Percentiles rank a stretch among this genome's conserved stretches.
Conservation (phyloP, 2,113 vertebrate species). For the Podarcis muralis region DNA sequence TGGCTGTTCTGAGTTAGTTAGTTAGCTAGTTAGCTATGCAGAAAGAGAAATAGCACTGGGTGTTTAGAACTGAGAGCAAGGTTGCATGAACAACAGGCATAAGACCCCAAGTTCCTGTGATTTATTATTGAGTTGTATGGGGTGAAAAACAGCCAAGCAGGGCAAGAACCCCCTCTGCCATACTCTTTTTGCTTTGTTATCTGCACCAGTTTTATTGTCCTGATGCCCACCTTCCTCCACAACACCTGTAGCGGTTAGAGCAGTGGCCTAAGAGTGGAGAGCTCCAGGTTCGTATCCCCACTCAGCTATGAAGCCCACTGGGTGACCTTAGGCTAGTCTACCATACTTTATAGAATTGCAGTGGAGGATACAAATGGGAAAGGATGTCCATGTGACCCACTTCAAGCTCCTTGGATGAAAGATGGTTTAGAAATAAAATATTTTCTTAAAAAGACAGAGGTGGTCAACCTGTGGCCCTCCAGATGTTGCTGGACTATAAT, state of each 20-base stretch:
- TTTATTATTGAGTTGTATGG: neutral
- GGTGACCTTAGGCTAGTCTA: neutral
- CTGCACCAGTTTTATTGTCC: neutral
- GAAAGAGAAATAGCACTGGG: neutral
- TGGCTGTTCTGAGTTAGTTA: slow-evolving; percentile 62
- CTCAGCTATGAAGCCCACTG: neutral
- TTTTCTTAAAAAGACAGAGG: too few relatives aligned
- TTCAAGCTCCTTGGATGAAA: neutral
- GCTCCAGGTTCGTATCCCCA: neutral
- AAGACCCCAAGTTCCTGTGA: neutral
- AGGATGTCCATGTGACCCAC: neutral
- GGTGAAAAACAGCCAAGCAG: neutral
- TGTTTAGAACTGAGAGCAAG: slow-evolving; percentile 16
- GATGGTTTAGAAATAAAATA: neutral
- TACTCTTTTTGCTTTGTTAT: neutral
- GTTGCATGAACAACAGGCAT: neutral
- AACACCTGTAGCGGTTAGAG: too few relatives aligned
- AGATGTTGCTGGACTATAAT: too few relatives aligned
- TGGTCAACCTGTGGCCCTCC: too few relatives aligned
- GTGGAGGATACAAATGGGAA: neutral
- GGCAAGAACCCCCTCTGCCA: neutral
- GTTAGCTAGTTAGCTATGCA: slow-evolving; percentile 16
- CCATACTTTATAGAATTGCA: neutral
- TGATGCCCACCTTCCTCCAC: neutral
- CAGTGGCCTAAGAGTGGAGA: neutral